Percentiles rank a stretch among this genome's conserved stretches.
These are phyloP conservation scores for Paelopatides confundens DNA, from an alignment of 53 echinoderm and acorn worm genomes.

Conservation along the genomic window DNA sequence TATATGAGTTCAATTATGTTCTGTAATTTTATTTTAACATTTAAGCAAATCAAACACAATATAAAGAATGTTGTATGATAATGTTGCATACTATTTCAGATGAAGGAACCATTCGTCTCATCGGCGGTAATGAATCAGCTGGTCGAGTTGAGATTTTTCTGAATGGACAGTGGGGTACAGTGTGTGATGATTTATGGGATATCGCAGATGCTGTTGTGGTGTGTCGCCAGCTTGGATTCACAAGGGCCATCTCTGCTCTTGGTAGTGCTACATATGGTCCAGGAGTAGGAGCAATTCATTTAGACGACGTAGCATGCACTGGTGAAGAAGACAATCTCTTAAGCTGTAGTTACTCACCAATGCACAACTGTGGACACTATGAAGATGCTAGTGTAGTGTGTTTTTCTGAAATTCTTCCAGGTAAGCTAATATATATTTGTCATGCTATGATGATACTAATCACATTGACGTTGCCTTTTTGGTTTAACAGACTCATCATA, in stretches of 20 bases:
- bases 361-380: not conserved
- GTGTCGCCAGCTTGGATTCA: slow-evolving; percentile 5
- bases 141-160: not conserved
- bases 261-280: not conserved
- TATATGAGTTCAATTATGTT: no score
- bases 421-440: no score
- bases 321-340: not conserved
- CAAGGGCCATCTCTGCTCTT: not conserved
- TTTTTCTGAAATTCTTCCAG: not conserved
- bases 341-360: not conserved
- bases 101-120: not conserved
- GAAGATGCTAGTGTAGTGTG: slow-evolving; percentile 16
- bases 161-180: not conserved
- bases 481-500: not conserved
- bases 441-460: no score
- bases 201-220: not conserved
- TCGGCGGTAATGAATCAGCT: not conserved
- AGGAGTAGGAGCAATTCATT: not conserved
- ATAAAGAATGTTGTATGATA: no score
- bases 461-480: not conserved
- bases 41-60: no score
- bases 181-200: slow-evolving; percentile 17
- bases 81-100: no score
- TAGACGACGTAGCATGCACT: not conserved
- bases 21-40: no score